Conservation (phyloP, 1,140 invertebrate species). For the Andrena cerasifolii region DNA sequence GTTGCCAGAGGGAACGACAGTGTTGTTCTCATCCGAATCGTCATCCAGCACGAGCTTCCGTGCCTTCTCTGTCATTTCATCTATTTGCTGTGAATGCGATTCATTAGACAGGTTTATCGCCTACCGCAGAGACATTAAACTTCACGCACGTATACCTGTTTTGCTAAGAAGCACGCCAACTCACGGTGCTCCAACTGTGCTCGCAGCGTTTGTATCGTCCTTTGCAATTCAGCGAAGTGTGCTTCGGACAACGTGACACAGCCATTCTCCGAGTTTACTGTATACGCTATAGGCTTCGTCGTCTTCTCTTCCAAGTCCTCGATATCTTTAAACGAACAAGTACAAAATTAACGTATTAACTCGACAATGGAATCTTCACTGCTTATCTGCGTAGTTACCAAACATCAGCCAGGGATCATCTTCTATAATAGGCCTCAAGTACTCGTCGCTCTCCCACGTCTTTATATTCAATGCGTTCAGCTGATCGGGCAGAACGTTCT, state of each 20-base stretch:
- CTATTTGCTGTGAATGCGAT: constrained; percentile 73
- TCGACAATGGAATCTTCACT: neutral
- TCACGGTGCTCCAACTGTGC: constrained; percentile 78
- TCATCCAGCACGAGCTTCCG: constrained; percentile 78
- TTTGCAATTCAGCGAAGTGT: constrained; percentile 86
- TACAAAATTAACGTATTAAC: neutral
- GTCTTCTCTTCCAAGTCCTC: constrained; percentile 80
- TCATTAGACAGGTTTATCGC: neutral
- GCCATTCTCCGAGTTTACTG: constrained; percentile 84
- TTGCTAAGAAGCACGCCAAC: constrained; percentile 72
- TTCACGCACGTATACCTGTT: constrained; percentile 70
- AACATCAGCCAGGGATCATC: constrained; percentile 93
- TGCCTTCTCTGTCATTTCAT: constrained; percentile 80
- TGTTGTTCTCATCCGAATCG: constrained; percentile 80
- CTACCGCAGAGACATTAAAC: neutral
- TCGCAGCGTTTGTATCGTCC: constrained; percentile 82
- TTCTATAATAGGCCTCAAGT: constrained; percentile 88
- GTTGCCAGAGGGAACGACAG: constrained; percentile 41
- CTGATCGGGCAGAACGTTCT: constrained; percentile 84
- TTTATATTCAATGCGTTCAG: constrained; percentile 82
- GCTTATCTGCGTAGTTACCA: constrained; percentile 82
- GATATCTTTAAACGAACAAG: constrained; percentile 66
- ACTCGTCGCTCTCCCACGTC: constrained; percentile 90
- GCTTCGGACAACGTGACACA: constrained; percentile 84
- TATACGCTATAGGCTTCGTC: constrained; percentile 69